Base-by-base conservation (phyloP, 1,140 invertebrate species). In the Drosophila dunni region DNA sequence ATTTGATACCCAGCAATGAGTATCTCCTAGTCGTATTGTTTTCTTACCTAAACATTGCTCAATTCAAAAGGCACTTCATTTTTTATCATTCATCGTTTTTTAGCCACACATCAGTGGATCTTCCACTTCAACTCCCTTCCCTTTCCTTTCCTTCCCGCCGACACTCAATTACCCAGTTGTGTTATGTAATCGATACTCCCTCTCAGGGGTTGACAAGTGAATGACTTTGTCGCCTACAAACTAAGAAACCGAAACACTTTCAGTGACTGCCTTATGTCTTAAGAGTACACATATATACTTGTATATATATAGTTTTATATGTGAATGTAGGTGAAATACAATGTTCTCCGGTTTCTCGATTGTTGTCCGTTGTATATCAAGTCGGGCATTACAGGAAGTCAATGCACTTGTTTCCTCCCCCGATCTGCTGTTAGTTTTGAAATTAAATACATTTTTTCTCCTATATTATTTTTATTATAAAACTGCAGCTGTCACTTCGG, bases 161-260 rank as follows among this genome's bases (percentile, higher is more conserved):
- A 29, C 24, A 29, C 69, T 77, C 75, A 63, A 68, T 73, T 67
- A 63, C 71, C 56, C 60, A 62, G 62, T 60, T 61, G 67, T 64
- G 61, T 60, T 51, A 53, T 81, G 81, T 69, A 85, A 85, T 85
- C 82, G 67, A 85, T 86, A 85, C 75, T 75, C 61, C 40, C 58
- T 58, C 33, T 17, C 29, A 29, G 53, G 40, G 58, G 70, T 56
- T 68, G 75, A 67, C 45, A 61, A 77, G 72, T 64, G 45, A 71
- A 20, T 51, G 45, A 53, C 66, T 70, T 65, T 63, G 75, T 75
- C 62, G 70, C 74, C 62, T 70, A 79, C 72, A 75, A 29, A 73
- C 58, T 61, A n/a, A 45, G 7, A 20, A n/a, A 54, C 17, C 1
- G 13, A 44, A 17, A 53, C 7, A 53, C 68, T 68, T 65, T 61